These are phyloP conservation scores for Bufotes viridis DNA, from an alignment of 2,797 vertebrate genomes.

Conservation along the genomic window DNA sequence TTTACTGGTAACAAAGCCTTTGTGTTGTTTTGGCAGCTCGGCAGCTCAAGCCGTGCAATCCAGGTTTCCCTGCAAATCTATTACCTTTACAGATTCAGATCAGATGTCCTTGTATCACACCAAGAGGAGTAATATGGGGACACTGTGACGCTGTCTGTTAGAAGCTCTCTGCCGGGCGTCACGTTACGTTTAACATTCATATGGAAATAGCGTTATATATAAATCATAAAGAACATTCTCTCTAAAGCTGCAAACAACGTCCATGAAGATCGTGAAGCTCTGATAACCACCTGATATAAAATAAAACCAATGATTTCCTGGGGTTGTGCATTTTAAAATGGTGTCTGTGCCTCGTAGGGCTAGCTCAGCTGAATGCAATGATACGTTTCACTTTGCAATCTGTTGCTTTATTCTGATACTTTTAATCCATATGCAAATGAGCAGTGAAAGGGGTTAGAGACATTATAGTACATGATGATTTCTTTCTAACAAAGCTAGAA, in stretches of 20 bases:
- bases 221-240: background rate
- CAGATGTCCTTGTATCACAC: constrained; percentile 11
- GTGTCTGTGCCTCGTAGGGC: too few relatives aligned
- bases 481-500: too few relatives aligned
- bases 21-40: constrained; percentile 65
- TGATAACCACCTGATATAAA: too few relatives aligned
- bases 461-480: too few relatives aligned
- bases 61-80: constrained; percentile 10
- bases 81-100: constrained; percentile 16
- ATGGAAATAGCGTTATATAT: background rate
- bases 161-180: background rate
- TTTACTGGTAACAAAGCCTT: constrained; percentile 69
- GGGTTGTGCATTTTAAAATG: too few relatives aligned
- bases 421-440: too few relatives aligned
- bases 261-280: background rate
- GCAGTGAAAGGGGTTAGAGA: too few relatives aligned
- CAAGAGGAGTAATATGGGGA: background rate
- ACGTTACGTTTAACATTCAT: background rate
- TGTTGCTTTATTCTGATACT: too few relatives aligned
- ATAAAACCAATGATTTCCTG: too few relatives aligned
- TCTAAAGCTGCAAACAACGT: background rate
- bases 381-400: too few relatives aligned
- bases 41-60: constrained; percentile 24
- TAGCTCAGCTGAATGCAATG: too few relatives aligned
- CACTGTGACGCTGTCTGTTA: background rate